Evolutionary conservation across 2,113 vertebrate genomes (phyloP).

Genomic region (Microcebus lehilahytsara): DNA sequence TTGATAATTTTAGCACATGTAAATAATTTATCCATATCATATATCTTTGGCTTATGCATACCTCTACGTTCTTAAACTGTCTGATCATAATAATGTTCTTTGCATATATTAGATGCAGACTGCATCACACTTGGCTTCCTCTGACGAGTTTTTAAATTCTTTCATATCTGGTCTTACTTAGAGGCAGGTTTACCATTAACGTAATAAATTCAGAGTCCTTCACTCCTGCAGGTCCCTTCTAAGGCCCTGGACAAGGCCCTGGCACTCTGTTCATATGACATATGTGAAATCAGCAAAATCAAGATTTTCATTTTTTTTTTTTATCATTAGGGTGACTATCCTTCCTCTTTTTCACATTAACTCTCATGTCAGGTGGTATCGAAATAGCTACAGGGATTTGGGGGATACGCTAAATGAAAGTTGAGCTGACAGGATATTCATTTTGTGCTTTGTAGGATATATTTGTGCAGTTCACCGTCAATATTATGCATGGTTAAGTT

Average conservation of each 20-base stretch:
- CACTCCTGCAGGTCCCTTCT: neutral
- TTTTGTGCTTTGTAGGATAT: accelerated
- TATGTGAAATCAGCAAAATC: neutral
- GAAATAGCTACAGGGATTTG: neutral
- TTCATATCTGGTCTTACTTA: neutral
- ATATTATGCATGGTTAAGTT: neutral
- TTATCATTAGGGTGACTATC: neutral
- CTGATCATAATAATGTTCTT: neutral
- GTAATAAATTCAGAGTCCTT: neutral
- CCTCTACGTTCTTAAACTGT: neutral
- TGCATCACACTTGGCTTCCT: neutral
- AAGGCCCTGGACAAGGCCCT: neutral
- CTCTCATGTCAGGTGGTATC: neutral
- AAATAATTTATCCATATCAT: neutral
- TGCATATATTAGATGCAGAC: neutral
- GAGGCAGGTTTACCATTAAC: neutral
- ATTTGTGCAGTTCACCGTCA: neutral
- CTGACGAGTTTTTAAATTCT: neutral
- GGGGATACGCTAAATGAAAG: neutral
- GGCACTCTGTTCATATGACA: neutral
- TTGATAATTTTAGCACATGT: neutral
- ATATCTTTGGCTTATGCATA: neutral
- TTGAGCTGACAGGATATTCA: neutral
- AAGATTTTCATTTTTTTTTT: neutral
- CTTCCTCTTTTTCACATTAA: neutral